These are phyloP conservation scores for Amyelois transitella DNA, from an alignment of 1,140 invertebrate species.

Conservation along the genomic window DNA sequence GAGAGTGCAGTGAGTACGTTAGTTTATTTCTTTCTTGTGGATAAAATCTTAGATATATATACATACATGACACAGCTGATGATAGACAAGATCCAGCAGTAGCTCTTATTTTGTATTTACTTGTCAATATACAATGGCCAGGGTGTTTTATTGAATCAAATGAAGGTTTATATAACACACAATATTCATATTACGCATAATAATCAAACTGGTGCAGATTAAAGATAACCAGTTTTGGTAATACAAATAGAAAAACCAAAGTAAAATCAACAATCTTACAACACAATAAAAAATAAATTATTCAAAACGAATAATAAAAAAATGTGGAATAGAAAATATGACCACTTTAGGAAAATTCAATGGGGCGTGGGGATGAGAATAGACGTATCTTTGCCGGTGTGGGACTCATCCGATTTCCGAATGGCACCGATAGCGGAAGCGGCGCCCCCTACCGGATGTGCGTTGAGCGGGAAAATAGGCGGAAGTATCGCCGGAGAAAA, in stretches of 20 bases:
- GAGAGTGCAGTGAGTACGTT: no score
- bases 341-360: conserved; percentile 43
- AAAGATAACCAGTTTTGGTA: no score
- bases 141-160: no score
- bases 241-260: neutral
- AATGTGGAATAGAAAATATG: conserved; percentile 49
- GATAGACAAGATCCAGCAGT: no score
- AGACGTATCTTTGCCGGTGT: conserved; percentile 33
- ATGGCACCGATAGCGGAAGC: conserved; percentile 38
- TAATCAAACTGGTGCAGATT: no score
- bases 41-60: no score
- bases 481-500: conserved; percentile 59
- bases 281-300: conserved; percentile 19
- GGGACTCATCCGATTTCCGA: conserved; percentile 56
- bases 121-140: no score
- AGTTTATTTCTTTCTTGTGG: no score
- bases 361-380: conserved; percentile 36
- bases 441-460: conserved; percentile 50
- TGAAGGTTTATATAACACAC: no score
- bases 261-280: conserved; percentile 1
- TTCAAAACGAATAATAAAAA: conserved; percentile 35
- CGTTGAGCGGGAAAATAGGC: conserved; percentile 66
- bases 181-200: no score
- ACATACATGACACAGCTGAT: no score
- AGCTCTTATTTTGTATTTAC: no score